Conservation (phyloP, 1,140 invertebrate genomes). For the Cydia fagiglandana region DNA sequence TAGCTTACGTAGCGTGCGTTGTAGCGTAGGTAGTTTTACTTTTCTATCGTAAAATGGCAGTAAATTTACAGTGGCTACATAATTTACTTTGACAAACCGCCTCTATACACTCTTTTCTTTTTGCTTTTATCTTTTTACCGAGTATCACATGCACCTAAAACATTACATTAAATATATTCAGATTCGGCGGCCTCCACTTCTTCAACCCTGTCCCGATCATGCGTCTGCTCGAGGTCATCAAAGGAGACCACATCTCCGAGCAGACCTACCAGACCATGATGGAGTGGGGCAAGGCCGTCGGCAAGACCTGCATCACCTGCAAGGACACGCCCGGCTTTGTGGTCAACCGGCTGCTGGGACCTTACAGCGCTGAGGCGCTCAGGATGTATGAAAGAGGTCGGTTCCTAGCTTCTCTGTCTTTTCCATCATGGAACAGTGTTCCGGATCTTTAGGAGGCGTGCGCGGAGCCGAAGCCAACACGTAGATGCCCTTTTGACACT, state of each 20-base stretch:
- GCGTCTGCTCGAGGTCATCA: constrained; percentile 91
- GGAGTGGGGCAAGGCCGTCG: constrained; percentile 88
- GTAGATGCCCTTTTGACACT: not conserved
- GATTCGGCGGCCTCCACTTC: constrained; percentile 93
- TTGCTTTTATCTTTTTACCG: too few relatives aligned
- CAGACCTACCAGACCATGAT: constrained; percentile 86
- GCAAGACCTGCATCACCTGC: constrained; percentile 90
- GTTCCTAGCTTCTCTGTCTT: constrained; percentile 45
- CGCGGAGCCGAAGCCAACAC: too few relatives aligned
- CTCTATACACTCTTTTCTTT: too few relatives aligned
- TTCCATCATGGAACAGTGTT: not conserved
- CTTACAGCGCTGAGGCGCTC: constrained; percentile 88
- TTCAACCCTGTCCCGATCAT: constrained; percentile 96
- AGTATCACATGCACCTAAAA: too few relatives aligned
- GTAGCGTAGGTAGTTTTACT: too few relatives aligned
- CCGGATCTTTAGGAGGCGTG: too few relatives aligned
- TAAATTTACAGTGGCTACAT: too few relatives aligned
- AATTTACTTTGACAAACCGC: too few relatives aligned
- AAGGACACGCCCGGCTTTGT: constrained; percentile 94
- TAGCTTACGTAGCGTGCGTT: too few relatives aligned
- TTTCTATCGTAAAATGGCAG: too few relatives aligned
- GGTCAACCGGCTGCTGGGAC: constrained; percentile 90
- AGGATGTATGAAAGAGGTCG: constrained; percentile 88
- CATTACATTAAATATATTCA: constrained; percentile 23
- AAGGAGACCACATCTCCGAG: constrained; percentile 85